Evolutionary conservation across 1,140 invertebrate species (phyloP).

Genomic region (Panonychus citri): DNA sequence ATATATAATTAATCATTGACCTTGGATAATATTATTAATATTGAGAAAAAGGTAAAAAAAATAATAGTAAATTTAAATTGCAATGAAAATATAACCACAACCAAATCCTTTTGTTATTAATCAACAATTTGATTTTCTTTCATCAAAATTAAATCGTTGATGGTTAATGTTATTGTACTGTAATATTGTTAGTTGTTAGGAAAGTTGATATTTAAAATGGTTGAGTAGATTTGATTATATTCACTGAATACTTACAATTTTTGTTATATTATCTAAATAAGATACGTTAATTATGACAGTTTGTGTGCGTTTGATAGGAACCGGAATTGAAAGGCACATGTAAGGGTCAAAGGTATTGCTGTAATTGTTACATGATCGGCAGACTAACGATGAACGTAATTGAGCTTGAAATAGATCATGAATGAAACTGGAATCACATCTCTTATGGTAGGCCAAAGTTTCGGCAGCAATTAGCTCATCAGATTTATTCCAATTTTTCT

Average conservation of each 20-base stretch:
- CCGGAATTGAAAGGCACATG: slow-evolving; percentile 78
- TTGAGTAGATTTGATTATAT: no score
- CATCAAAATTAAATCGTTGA: no score
- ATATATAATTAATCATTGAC: no score
- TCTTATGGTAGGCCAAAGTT: slow-evolving; percentile 66
- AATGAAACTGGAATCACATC: slow-evolving; percentile 73
- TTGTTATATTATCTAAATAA: slow-evolving; percentile 63
- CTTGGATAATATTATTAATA: no score
- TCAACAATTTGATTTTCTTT: no score
- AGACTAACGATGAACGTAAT: slow-evolving; percentile 64
- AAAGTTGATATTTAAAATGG: no score
- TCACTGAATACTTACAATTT: slow-evolving; percentile 30
- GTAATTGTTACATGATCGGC: slow-evolving; percentile 67
- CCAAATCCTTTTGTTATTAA: no score
- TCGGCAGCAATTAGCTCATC: slow-evolving; percentile 36
- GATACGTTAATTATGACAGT: slow-evolving; percentile 54
- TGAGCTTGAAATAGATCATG: slow-evolving; percentile 56
- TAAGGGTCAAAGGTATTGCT: slow-evolving; percentile 95
- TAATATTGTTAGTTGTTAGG: no score
- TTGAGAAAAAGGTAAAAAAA: no score
- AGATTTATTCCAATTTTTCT: slow-evolving; percentile 21
- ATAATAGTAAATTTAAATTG: no score
- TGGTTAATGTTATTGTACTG: no score
- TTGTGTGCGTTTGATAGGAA: slow-evolving; percentile 42
- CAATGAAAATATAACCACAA: no score